Base-by-base conservation (phyloP, 2,888 invertebrate genomes). In the Oligia fasciuncula region DNA sequence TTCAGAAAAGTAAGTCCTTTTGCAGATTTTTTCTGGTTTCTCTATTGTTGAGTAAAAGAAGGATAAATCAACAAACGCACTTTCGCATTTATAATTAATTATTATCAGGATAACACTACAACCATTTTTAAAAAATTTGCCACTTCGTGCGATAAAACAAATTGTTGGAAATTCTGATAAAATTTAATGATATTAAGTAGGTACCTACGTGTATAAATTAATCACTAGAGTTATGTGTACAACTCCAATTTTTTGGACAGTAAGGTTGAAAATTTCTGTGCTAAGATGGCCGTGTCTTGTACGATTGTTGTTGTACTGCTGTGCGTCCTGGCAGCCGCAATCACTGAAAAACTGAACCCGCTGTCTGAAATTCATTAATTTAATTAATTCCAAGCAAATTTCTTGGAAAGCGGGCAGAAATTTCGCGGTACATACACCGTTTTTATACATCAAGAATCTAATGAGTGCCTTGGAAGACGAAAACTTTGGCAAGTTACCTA, bases 381-480 rank as follows among this genome's bases (percentile, higher is more conserved):
- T 70, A 11, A 77, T 81, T 1, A 81, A 81, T 71, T 77, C 65
- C 17, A 66, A 80, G 69, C 81, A 82, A 66, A 77, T 40, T 6
- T 60, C 69, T 29, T 81, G 77, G 81, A 82, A n/a, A 77, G 83
- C 83, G 0, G 83, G 81, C 51, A 77, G 77, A 67, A 81, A 83
- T 46, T 81, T 81, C 51, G 57, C 65, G 14, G 35, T 17, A 51
- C 1, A 76, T 69, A 80, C 68, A 23, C 69, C 60, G 9, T 19
- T 23, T 35, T 66, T 70, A 77, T 40, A 81, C 49, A 70, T 81
- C n/a, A 60, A 66, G 46, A 77, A 77, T 51, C 46, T 81, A 77
- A 29, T 83, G 83, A 77, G 83, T 54, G 65, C 40, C 2, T 60
- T 66, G 40, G 1, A 60, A 60, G 43, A 66, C 54, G 29, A 60